These are phyloP conservation scores for Taeniopygia guttata DNA, from an alignment of 2,797 vertebrate species.

Conservation along the genomic window DNA sequence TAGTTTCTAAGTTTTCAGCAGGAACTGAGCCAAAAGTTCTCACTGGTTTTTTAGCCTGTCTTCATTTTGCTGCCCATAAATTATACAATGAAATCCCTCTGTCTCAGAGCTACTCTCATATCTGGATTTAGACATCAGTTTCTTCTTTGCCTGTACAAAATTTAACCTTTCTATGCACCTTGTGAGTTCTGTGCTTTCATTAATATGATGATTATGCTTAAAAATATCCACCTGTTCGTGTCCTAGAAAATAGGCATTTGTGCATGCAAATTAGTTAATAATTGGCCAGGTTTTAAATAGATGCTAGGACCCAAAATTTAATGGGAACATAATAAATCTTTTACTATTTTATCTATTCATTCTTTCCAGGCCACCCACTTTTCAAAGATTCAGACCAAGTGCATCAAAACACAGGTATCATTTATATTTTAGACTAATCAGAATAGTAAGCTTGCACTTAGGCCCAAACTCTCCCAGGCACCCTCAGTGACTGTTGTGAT, in stretches of 20 bases:
- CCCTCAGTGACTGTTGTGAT: neutral
- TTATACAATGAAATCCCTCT: neutral
- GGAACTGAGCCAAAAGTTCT: neutral
- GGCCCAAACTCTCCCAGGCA: neutral
- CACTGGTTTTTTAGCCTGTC: neutral
- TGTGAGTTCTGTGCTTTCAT: neutral
- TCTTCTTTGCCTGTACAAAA: neutral
- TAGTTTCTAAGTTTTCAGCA: conserved; percentile 24
- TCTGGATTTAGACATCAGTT: neutral
- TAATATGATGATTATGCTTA: neutral
- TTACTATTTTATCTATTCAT: neutral
- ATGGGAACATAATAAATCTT: neutral
- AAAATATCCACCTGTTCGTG: neutral
- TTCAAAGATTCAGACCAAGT: neutral
- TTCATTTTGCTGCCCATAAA: conserved; percentile 17
- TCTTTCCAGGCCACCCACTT: neutral
- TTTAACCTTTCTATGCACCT: neutral
- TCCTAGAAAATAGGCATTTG: neutral
- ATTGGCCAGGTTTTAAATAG: neutral
- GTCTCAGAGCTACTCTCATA: neutral
- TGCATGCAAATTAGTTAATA: conserved; percentile 1
- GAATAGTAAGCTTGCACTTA: neutral
- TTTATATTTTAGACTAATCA: neutral
- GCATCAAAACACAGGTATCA: neutral
- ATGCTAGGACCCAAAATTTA: neutral